phyloP scores from a whole-genome alignment of 2,113 vertebrate genomes.

The Lamprologus speciosus region DNA sequence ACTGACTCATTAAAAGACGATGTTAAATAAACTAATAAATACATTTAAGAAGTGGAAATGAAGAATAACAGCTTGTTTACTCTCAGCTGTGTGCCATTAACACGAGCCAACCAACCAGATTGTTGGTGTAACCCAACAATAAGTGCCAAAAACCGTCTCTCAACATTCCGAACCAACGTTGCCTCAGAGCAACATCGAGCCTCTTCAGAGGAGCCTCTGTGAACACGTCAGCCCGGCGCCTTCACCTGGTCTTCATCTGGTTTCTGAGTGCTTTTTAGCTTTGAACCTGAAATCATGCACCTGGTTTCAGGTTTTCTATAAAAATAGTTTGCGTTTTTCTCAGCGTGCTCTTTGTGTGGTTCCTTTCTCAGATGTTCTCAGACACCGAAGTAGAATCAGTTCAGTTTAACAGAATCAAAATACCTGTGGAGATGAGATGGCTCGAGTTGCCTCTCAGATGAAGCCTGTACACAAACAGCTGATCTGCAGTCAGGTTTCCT shows the following conservation, averaged over 20 bases:
- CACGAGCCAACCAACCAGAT: background rate
- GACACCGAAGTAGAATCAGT: accelerated
- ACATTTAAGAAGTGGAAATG: background rate
- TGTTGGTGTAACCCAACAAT: background rate
- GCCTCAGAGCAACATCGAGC: background rate
- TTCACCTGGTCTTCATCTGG: background rate
- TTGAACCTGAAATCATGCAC: background rate
- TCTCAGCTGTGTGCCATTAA: background rate
- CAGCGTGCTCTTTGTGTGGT: background rate
- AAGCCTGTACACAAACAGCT: background rate
- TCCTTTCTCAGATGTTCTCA: background rate
- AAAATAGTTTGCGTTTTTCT: background rate
- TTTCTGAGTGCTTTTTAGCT: background rate
- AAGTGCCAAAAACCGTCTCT: accelerated
- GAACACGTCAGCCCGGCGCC: background rate
- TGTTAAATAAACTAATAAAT: background rate
- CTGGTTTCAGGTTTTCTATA: background rate
- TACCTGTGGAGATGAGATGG: background rate
- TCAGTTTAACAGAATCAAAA: background rate
- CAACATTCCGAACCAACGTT: accelerated
- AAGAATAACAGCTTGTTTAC: background rate
- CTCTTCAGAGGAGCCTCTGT: background rate
- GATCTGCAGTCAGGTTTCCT: background rate
- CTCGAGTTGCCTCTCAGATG: background rate
- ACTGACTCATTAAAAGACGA: background rate